Evolutionary conservation across 2,888 invertebrate genomes (phyloP).

Genomic region (Crematogaster levior): DNA sequence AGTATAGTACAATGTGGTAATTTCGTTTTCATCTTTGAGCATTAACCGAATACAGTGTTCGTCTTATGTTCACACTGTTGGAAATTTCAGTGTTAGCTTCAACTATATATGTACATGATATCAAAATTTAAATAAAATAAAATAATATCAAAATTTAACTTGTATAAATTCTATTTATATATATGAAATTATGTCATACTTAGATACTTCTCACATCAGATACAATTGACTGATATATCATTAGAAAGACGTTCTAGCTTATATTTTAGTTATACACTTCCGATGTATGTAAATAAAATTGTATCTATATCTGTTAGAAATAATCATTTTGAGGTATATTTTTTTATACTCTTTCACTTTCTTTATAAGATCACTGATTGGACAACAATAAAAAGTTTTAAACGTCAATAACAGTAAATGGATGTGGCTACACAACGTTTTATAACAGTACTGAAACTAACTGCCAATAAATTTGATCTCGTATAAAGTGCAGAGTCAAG

Average conservation of each 20-base stretch:
- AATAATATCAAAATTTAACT: too few relatives aligned
- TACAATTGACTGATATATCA: not conserved
- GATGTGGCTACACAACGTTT: conserved; percentile 7
- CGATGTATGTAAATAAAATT: not conserved
- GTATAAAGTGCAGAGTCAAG: conserved; percentile 11
- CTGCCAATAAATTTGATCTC: conserved; percentile 32
- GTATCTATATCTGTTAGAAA: not conserved
- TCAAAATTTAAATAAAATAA: not conserved
- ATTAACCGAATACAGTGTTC: conserved; percentile 24
- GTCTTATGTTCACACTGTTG: not conserved
- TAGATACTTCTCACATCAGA: not conserved
- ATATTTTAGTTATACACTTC: not conserved
- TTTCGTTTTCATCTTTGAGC: conserved; percentile 43
- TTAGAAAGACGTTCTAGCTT: not conserved
- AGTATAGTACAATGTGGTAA: conserved; percentile 38
- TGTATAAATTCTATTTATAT: too few relatives aligned
- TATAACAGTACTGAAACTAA: conserved; percentile 32
- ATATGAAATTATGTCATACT: not conserved
- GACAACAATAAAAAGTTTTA: conserved; percentile 28
- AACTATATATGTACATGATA: not conserved
- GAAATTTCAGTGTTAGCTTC: conserved; percentile 16
- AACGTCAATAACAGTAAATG: conserved; percentile 20
- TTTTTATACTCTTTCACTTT: not conserved
- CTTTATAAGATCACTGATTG: conserved; percentile 1
- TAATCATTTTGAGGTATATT: not conserved